Base-by-base conservation (phyloP, 2,113 vertebrate genomes). In the Actinemys pallida region DNA sequence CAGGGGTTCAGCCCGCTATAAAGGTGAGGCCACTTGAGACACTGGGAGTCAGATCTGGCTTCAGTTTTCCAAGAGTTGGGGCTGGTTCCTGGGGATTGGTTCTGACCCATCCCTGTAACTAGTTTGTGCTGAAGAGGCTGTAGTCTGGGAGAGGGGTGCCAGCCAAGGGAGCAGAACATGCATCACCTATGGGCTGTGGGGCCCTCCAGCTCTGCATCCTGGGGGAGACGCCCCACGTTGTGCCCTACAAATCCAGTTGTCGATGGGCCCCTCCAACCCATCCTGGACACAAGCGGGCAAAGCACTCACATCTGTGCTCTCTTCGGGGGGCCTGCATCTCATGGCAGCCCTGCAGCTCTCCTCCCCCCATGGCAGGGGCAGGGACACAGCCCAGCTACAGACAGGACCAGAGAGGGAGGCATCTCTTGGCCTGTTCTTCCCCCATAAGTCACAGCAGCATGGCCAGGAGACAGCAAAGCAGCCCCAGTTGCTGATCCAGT, bases 401-500 rank as follows among this genome's bases (percentile, higher is more conserved):
- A 47, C 20, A 5, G 93, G 69, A 86, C 42, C n/a, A 1, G 0
- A 45, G 65, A 72, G 29, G 6, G 59, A 42, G 39, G 39, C n/a
- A n/a, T 14, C 62, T 69, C 29, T 8, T 69, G 62, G 65, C 65
- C 65, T 59, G 57, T 27, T 59, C 27, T 11, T 31, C 27, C 57
- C 8, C 65, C 17, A 39, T 31, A 45, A 24, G 72, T 45, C 72
- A 4, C 22, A 45, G 75, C 65, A 69, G n/a, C 20, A 22, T 42
- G 72, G 39, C 22, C 72, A 84, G 53, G 54, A 59, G 16, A 35
- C n/a, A 86, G 78, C 24, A 49, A 0, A 0, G 25, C 17, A 35
- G 54, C 49, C 81, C 9, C 0, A 1, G 62, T 6, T 39, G 27
- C 6, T 19, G 27, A 13, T n/a, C 20, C 20, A 54, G n/a, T 42